These are phyloP conservation scores for Dipodomys stephensi DNA, from an alignment of 2,113 vertebrate species.

Conservation along the genomic window DNA sequence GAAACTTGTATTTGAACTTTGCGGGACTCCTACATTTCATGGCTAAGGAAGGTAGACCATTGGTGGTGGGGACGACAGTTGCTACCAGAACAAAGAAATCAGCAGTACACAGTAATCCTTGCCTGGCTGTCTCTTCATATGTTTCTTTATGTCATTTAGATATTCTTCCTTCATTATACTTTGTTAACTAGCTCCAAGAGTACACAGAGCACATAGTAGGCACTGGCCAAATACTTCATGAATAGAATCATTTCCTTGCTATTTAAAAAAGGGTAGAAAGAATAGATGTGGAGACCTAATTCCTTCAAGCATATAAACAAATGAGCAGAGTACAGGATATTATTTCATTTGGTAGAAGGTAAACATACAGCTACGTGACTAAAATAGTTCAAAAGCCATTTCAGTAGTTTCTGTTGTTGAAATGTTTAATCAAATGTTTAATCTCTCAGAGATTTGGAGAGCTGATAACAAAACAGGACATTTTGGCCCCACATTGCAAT, in stretches of 20 bases:
- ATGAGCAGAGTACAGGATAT: slow-evolving; percentile 69
- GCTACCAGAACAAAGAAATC: not conserved
- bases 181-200: not conserved
- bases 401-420: slow-evolving; percentile 77
- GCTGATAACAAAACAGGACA: slow-evolving; percentile 73
- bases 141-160: not conserved
- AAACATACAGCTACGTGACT: slow-evolving; percentile 74
- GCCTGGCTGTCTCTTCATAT: not conserved
- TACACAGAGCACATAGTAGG: slow-evolving; percentile 47
- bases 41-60: not conserved
- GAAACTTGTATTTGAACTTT: not conserved
- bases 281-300: slow-evolving; percentile 38
- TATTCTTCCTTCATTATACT: slow-evolving; percentile 11
- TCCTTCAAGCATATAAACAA: slow-evolving; percentile 73
- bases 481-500: slow-evolving; percentile 46
- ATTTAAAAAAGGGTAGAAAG: slow-evolving; percentile 43
- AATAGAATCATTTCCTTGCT: slow-evolving; percentile 44
- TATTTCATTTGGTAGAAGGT: slow-evolving; percentile 62
- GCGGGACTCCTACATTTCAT: not conserved
- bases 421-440: slow-evolving; percentile 83
- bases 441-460: slow-evolving; percentile 74
- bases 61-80: not conserved
- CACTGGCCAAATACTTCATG: slow-evolving; percentile 49
- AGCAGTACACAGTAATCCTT: not conserved
- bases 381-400: slow-evolving; percentile 76